phyloP scores from a whole-genome alignment of 2,888 invertebrate genomes.

The Ypsolopha sequella region DNA sequence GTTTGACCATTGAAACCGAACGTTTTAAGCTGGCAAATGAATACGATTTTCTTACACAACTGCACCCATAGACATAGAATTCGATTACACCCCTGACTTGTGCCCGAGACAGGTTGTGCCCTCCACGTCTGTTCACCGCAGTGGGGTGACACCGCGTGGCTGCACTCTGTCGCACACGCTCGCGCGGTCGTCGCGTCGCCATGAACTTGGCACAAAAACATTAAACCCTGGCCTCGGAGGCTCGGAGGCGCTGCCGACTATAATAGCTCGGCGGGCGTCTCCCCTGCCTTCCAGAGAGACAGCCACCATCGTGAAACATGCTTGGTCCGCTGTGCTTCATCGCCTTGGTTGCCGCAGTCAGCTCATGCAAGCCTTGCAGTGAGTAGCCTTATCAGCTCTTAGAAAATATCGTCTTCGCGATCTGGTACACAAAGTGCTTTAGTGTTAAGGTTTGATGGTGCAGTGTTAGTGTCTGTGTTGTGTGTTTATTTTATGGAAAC shows the following conservation, averaged over 20 bases:
- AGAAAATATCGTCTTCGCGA: not conserved
- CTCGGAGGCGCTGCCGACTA: constrained; percentile 64
- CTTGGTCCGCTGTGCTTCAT: constrained; percentile 54
- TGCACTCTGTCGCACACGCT: constrained; percentile 27
- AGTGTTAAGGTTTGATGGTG: not conserved
- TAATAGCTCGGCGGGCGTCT: constrained; percentile 66
- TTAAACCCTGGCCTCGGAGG: constrained; percentile 56
- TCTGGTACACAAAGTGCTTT: not conserved
- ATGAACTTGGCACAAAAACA: constrained; percentile 61
- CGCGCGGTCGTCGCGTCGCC: constrained; percentile 55
- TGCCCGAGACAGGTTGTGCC: not conserved
- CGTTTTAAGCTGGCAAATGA: too few species aligned
- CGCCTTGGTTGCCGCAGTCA: constrained; percentile 34
- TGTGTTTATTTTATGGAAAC: not conserved
- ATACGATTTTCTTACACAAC: too few species aligned
- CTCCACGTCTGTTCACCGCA: constrained; percentile 8
- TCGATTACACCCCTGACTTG: not conserved
- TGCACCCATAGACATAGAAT: too few species aligned
- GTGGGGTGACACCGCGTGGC: constrained; percentile 22
- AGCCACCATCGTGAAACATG: constrained; percentile 58
- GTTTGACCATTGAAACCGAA: not conserved
- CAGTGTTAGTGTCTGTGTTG: not conserved
- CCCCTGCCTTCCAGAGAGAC: constrained; percentile 53
- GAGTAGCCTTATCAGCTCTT: constrained; percentile 29
- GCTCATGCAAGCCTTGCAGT: constrained; percentile 63